These are phyloP conservation scores for Tetragonula clypearis DNA, from an alignment of 1,140 invertebrate species.

Conservation along the genomic window DNA sequence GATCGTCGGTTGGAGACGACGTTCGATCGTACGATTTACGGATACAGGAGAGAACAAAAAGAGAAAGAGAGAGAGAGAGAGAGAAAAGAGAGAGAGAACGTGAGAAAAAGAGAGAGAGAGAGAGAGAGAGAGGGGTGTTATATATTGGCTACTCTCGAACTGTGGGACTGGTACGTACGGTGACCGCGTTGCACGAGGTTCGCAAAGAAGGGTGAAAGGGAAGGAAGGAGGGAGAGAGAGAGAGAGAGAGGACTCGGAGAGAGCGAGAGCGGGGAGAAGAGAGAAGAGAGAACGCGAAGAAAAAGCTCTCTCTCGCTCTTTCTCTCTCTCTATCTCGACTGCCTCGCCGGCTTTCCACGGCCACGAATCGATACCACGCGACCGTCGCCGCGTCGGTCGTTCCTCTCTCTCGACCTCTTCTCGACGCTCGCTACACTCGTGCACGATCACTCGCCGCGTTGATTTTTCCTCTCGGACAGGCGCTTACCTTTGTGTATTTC, in stretches of 20 bases:
- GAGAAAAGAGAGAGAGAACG: neutral
- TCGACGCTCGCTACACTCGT: conserved; percentile 43
- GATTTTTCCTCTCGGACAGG: conserved; percentile 45
- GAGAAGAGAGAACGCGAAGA: conserved; percentile 64
- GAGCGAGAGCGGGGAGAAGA: conserved; percentile 20
- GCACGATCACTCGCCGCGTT: conserved; percentile 24
- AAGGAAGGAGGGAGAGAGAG: conserved; percentile 30
- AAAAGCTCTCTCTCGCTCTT: conserved; percentile 60
- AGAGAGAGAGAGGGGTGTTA: neutral
- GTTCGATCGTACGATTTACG: conserved; percentile 20
- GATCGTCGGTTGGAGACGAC: neutral
- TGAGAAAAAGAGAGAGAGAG: neutral
- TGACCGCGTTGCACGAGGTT: conserved; percentile 51
- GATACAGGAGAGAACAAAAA: neutral
- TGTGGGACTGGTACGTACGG: conserved; percentile 1
- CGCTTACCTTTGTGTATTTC: conserved; percentile 19
- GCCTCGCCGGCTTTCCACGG: conserved; percentile 74
- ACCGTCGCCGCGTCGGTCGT: conserved; percentile 68
- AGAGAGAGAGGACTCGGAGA: conserved; percentile 20
- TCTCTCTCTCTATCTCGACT: conserved; percentile 61
- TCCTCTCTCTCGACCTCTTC: conserved; percentile 55
- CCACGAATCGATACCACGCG: conserved; percentile 79
- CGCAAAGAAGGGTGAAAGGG: conserved; percentile 38
- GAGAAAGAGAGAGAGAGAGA: neutral
- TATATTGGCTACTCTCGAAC: conserved; percentile 3